Evolutionary conservation across 2,888 invertebrate genomes (phyloP).

Genomic region (Macrosiphum euphorbiae): DNA sequence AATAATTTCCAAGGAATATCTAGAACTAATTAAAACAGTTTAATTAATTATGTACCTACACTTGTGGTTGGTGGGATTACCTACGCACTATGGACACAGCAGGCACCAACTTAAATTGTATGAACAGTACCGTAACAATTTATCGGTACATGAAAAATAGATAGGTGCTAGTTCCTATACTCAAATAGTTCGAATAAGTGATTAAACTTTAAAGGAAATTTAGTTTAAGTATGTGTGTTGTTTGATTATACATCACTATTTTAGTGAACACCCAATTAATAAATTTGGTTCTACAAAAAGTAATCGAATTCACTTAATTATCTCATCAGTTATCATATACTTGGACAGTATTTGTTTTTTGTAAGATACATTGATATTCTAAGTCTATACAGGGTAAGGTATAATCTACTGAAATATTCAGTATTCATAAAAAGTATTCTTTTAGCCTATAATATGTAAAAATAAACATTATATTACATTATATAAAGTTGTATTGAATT

Average conservation of each 20-base stretch:
- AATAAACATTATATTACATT: not conserved
- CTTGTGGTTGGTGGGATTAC: not conserved
- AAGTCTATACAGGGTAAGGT: not conserved
- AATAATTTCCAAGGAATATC: not conserved
- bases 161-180: not conserved
- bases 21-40: constrained; percentile 8
- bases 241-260: not conserved
- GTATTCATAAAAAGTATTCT: not conserved
- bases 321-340: not conserved
- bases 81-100: not conserved
- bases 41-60: not conserved
- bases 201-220: not conserved
- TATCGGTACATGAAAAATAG: not conserved
- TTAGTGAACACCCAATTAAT: not conserved
- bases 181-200: not conserved
- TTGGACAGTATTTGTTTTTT: not conserved
- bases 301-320: not conserved
- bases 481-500: not conserved
- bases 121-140: not conserved
- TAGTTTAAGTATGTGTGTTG: not conserved
- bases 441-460: constrained; percentile 1
- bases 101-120: not conserved
- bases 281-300: too few relatives aligned
- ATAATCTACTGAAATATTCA: not conserved
- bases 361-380: not conserved